These are phyloP conservation scores for Ceratoteleas bidentatus DNA, from an alignment of 1,140 invertebrate species.

Conservation along the genomic window DNA sequence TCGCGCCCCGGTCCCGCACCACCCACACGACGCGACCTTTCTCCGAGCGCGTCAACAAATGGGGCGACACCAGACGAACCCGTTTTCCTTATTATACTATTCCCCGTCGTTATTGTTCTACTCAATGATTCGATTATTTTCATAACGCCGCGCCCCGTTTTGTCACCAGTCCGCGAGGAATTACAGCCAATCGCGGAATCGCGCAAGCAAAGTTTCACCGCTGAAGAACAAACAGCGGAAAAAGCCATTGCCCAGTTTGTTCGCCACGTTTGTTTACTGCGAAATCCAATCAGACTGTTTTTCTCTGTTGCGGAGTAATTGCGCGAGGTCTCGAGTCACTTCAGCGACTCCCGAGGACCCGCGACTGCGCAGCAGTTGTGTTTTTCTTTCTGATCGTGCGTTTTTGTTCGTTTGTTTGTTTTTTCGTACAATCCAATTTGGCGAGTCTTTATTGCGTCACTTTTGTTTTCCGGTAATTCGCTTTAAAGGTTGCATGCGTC, in stretches of 20 bases:
- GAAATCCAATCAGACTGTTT: conserved; percentile 30
- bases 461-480: neutral
- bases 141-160: conserved; percentile 9
- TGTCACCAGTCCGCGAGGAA: conserved; percentile 9
- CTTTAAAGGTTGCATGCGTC: no score
- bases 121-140: conserved; percentile 52
- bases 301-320: conserved; percentile 35
- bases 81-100: conserved; percentile 49
- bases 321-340: neutral
- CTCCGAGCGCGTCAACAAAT: conserved; percentile 48
- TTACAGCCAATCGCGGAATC: conserved; percentile 13
- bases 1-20: conserved; percentile 14
- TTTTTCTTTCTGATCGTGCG: no score
- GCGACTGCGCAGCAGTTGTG: no score
- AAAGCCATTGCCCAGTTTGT: no score
- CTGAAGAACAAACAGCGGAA: conserved; percentile 7
- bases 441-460: neutral
- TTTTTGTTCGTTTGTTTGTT: no score
- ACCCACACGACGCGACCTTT: conserved; percentile 47
- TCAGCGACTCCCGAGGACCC: no score
- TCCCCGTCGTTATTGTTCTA: conserved; percentile 51
- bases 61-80: conserved; percentile 28
- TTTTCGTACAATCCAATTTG: conserved; percentile 1
- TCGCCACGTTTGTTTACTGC: neutral
- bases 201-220: conserved; percentile 6